Percentiles rank a stretch among this genome's conserved stretches.
phyloP scores from a whole-genome alignment of 2,888 invertebrate genomes.

The Hypomecis atomaria region DNA sequence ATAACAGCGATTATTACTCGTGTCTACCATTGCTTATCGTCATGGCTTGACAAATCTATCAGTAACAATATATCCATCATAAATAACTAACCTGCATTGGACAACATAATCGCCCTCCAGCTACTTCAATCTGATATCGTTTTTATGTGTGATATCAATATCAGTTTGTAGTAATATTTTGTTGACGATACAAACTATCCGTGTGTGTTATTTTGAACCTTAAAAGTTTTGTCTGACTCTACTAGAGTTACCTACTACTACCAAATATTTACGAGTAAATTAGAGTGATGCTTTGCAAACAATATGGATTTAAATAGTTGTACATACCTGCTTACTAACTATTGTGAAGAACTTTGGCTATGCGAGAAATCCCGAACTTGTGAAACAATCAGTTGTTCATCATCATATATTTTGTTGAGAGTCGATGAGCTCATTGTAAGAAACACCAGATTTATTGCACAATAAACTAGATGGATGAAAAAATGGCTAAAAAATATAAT shows the following conservation, averaged over 20 bases:
- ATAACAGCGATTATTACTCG: conserved; percentile 11
- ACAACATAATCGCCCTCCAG: conserved; percentile 38
- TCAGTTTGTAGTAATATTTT: conserved; percentile 26
- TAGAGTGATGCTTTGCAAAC: too few relatives aligned
- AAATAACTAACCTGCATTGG: conserved; percentile 35
- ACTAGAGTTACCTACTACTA: neutral
- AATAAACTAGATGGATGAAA: too few relatives aligned
- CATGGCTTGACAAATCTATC: conserved; percentile 50
- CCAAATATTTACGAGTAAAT: too few relatives aligned
- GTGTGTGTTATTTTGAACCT: conserved; percentile 4
- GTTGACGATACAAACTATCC: conserved; percentile 20
- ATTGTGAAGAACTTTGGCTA: too few relatives aligned
- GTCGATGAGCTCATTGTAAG: too few relatives aligned
- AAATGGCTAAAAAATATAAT: too few relatives aligned
- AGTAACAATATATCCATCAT: conserved; percentile 50
- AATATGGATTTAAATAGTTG: too few relatives aligned
- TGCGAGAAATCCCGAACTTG: too few relatives aligned
- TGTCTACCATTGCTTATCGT: conserved; percentile 14
- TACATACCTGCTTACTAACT: too few relatives aligned
- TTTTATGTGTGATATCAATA: conserved; percentile 41
- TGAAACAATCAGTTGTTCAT: too few relatives aligned
- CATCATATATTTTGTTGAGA: too few relatives aligned
- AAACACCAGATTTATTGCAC: too few relatives aligned
- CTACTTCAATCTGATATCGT: conserved; percentile 37
- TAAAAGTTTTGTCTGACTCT: neutral